A percentile compares a stretch with the other conserved stretches of the same genome.
Conservation (phyloP, 1,140 invertebrate species). For the Halictus rubicundus region DNA sequence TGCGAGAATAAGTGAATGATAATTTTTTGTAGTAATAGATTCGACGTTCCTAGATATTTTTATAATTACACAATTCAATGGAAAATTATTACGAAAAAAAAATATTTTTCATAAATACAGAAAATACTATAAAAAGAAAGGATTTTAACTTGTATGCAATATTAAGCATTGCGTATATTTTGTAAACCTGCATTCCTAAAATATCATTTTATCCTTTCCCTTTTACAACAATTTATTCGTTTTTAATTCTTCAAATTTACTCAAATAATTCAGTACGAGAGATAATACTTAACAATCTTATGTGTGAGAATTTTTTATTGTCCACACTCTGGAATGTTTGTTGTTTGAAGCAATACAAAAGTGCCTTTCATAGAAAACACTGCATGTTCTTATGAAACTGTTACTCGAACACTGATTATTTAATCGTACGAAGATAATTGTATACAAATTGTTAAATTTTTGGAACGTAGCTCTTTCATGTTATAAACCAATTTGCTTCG, state of each 20-base stretch:
- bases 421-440: not conserved
- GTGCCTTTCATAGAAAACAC: not conserved
- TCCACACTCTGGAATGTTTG: not conserved
- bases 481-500: slow-evolving; percentile 14
- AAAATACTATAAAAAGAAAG: not conserved
- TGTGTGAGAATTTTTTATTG: not conserved
- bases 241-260: not conserved
- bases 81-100: not conserved
- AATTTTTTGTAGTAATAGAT: not conserved
- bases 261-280: not conserved
- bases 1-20: not conserved
- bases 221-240: not conserved
- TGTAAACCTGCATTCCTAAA: slow-evolving; percentile 1
- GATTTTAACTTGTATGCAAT: slow-evolving; percentile 15
- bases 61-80: slow-evolving; percentile 1
- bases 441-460: slow-evolving; percentile 12
- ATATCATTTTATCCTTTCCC: not conserved
- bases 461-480: slow-evolving; percentile 14
- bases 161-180: not conserved
- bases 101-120: slow-evolving; percentile 1
- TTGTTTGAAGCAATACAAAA: not conserved
- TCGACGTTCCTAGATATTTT: slow-evolving; percentile 11
- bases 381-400: not conserved
- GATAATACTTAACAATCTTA: not conserved
- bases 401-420: slow-evolving; percentile 34